Conservation (phyloP, 1,140 invertebrate genomes). For the Rhyacophila brunnea region DNA sequence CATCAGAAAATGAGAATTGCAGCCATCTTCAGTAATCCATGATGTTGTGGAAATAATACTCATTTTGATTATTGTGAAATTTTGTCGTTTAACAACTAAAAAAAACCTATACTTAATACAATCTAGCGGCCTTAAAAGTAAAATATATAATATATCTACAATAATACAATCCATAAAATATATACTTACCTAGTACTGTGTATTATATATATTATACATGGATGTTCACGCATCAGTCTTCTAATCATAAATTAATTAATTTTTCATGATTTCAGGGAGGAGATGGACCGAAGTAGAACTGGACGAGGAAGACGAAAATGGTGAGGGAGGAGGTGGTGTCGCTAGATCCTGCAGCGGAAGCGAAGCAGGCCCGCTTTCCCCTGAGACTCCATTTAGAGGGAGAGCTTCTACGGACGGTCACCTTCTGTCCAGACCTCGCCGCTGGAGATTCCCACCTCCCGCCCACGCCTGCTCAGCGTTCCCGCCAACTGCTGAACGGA, state of each 20-base stretch:
- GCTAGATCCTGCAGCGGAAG: constrained; percentile 34
- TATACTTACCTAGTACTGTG: not conserved
- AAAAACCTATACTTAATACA: too few relatives aligned
- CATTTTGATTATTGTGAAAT: too few relatives aligned
- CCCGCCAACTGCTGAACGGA: constrained; percentile 48
- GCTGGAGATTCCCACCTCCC: constrained; percentile 54
- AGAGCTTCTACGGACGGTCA: constrained; percentile 64
- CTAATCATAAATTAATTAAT: not conserved
- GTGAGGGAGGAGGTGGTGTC: constrained; percentile 36
- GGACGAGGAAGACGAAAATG: constrained; percentile 44
- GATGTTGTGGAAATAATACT: too few relatives aligned
- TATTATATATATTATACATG: not conserved
- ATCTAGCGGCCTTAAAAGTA: too few relatives aligned
- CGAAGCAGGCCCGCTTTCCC: constrained; percentile 21
- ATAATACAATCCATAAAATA: not conserved
- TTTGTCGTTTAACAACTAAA: too few relatives aligned
- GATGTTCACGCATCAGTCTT: not conserved
- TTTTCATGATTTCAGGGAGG: constrained; percentile 36
- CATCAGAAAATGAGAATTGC: too few relatives aligned
- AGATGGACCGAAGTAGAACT: constrained; percentile 50
- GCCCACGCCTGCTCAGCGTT: constrained; percentile 36
- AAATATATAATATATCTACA: not conserved
- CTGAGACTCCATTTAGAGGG: constrained; percentile 55
- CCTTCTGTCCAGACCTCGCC: constrained; percentile 48
- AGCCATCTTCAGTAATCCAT: too few relatives aligned